Conservation (phyloP, 2,113 vertebrate species). For the Brevimyrus niger region DNA sequence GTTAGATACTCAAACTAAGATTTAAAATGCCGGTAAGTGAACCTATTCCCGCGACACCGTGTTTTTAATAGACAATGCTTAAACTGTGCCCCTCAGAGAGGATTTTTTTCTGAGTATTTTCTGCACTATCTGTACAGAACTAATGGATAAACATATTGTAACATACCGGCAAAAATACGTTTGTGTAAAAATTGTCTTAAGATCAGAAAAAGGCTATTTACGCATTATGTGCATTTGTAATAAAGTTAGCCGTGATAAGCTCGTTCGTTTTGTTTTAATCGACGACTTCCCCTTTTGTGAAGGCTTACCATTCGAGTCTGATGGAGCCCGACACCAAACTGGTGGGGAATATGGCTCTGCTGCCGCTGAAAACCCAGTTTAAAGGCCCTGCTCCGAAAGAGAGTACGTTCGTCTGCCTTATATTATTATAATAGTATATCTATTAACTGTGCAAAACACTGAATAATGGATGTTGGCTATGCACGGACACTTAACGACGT, state of each 20-base stretch:
- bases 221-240: not conserved
- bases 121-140: not conserved
- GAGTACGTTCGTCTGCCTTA: constrained; percentile 61
- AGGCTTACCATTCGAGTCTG: constrained; percentile 94
- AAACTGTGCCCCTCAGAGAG: not conserved
- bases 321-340: constrained; percentile 80
- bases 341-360: constrained; percentile 90
- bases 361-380: constrained; percentile 90
- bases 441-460: not conserved
- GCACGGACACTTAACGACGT: not conserved
- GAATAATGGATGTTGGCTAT: not conserved
- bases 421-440: too few relatives aligned
- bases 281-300: not conserved
- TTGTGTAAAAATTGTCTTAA: not conserved
- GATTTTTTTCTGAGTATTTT: not conserved
- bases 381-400: constrained; percentile 92
- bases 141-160: not conserved
- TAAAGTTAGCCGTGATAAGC: too few relatives aligned
- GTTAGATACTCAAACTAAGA: constrained; percentile 34
- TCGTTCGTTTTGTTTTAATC: not conserved
- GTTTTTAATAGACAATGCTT: not conserved
- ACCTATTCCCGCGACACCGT: not conserved
- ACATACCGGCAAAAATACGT: not conserved
- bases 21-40: constrained; percentile 76
- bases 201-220: not conserved